A percentile compares a stretch with the other conserved stretches of the same genome.
These are phyloP conservation scores for Platalea minor DNA, from an alignment of 2,797 vertebrate genomes.

Conservation along the genomic window DNA sequence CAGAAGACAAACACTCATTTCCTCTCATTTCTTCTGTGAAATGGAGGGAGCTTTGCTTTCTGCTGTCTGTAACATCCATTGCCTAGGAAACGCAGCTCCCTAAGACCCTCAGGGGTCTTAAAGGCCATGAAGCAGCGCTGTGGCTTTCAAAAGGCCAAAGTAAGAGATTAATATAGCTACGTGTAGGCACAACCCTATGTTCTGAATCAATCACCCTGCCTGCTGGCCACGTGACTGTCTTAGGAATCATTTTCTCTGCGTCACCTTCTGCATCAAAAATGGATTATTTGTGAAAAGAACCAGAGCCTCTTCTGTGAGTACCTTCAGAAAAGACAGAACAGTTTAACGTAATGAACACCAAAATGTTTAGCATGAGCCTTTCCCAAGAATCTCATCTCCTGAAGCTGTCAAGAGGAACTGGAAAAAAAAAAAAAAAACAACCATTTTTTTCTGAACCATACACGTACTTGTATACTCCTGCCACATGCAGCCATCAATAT, in stretches of 20 bases:
- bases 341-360: not conserved
- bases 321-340: not conserved
- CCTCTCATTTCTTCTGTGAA: not conserved
- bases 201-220: not conserved
- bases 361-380: not conserved
- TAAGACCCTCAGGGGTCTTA: not conserved
- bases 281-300: not conserved
- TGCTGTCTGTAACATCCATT: not conserved
- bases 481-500: not conserved
- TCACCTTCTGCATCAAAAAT: not conserved
- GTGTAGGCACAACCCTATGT: not conserved
- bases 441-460: not conserved
- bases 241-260: not conserved
- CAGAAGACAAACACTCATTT: not conserved
- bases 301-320: not conserved
- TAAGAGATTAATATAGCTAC: not conserved
- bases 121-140: fast-evolving
- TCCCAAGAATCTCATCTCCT: not conserved
- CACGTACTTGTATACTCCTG: not conserved
- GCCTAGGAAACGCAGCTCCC: not conserved
- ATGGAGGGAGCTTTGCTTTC: not conserved
- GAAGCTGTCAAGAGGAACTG: not conserved
- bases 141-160: not conserved
- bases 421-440: not conserved
- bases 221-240: not conserved